Evolutionary conservation across 1,140 invertebrate species (phyloP).

Genomic region (Drosophila punjabiensis): DNA sequence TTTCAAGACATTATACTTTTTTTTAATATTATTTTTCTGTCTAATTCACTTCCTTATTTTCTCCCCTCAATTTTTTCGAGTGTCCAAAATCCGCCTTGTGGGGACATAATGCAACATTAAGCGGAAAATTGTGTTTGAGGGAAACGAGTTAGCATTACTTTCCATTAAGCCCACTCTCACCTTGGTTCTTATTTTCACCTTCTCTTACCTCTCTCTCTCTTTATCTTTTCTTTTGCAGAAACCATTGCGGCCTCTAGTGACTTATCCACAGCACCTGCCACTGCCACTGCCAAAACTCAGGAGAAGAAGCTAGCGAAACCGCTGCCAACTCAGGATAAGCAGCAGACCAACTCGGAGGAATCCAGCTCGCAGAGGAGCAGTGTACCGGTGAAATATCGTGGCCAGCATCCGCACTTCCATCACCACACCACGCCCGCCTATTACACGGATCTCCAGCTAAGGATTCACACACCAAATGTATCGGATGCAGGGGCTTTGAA

Average conservation of each 20-base stretch:
- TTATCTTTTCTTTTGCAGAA: conserved; percentile 50
- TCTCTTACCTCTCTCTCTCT: not conserved
- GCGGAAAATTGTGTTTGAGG: conserved; percentile 25
- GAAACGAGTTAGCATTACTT: conserved; percentile 41
- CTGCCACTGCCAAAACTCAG: conserved; percentile 83
- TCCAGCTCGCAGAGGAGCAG: conserved; percentile 51
- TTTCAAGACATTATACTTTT: not conserved
- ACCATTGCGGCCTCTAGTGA: conserved; percentile 79
- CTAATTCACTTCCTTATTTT: not conserved
- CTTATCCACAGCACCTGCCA: conserved; percentile 81
- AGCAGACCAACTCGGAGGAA: conserved; percentile 57
- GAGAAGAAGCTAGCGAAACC: conserved; percentile 27
- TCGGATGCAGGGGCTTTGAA: conserved; percentile 74
- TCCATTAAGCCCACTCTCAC: conserved; percentile 36
- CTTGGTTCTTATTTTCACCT: conserved; percentile 3
- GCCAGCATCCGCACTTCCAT: conserved; percentile 81
- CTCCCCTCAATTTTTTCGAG: not conserved
- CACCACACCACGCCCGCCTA: conserved; percentile 80
- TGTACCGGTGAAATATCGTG: conserved; percentile 53
- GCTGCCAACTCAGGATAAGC: conserved; percentile 27
- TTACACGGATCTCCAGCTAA: conserved; percentile 77
- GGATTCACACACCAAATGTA: conserved; percentile 76
- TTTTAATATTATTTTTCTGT: not conserved
- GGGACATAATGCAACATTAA: conserved; percentile 33
- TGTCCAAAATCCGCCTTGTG: conserved; percentile 1